These are phyloP conservation scores for Luidia sarsii DNA, from an alignment of 53 echinoderm and acorn worm species.

Conservation along the genomic window DNA sequence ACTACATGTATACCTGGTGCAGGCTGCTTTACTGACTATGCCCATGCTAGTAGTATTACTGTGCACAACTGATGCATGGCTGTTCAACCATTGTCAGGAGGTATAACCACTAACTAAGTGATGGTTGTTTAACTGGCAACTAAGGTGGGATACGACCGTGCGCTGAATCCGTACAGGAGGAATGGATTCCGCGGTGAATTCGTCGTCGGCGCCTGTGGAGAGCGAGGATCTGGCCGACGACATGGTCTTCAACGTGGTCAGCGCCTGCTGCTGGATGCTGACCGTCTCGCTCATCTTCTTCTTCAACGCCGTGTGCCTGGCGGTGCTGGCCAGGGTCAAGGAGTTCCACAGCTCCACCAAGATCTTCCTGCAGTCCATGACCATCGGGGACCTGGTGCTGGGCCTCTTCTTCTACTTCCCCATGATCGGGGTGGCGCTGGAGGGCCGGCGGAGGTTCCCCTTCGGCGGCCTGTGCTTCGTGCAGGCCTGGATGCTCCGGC, in stretches of 20 bases:
- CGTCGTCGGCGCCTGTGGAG: background rate
- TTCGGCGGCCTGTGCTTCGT: conserved; percentile 4
- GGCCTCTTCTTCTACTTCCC: conserved; percentile 31
- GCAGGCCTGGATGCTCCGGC: conserved; percentile 37
- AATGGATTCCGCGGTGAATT: conserved; percentile 2
- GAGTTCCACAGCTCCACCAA: conserved; percentile 37
- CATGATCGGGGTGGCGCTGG: conserved; percentile 18
- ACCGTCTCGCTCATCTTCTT: conserved; percentile 9
- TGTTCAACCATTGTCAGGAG: no score
- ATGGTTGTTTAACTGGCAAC: background rate
- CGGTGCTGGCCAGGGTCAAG: conserved; percentile 13
- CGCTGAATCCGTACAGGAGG: background rate
- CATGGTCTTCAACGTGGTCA: conserved; percentile 26
- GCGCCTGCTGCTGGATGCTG: conserved; percentile 16
- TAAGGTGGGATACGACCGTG: background rate
- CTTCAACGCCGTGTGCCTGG: conserved; percentile 14
- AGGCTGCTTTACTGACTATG: no score
- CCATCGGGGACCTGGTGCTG: conserved; percentile 25
- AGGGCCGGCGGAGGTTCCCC: background rate
- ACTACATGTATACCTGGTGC: no score
- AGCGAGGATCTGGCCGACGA: no score
- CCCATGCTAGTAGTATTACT: no score
- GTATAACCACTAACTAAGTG: background rate
- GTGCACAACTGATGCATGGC: no score
- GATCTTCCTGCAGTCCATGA: conserved; percentile 43